A percentile compares a stretch with the other conserved stretches of the same genome.
These are phyloP conservation scores for Anthopleura sola DNA, from an alignment of 64 coral and sea anemone species.

Conservation along the genomic window DNA sequence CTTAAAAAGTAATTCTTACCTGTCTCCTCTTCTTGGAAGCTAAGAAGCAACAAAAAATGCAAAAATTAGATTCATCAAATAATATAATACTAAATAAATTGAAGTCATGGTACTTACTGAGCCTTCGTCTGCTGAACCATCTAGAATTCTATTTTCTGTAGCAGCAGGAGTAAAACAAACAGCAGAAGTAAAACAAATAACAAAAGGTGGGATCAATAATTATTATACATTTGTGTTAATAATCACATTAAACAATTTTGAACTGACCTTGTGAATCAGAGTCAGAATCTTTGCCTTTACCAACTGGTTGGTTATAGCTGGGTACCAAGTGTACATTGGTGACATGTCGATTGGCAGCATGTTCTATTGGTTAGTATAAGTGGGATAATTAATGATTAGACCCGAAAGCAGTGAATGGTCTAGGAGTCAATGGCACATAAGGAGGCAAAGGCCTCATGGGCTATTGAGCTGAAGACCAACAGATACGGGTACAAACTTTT, in stretches of 20 bases:
- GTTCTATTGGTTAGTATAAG: background rate
- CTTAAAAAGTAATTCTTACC: background rate
- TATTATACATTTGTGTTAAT: background rate
- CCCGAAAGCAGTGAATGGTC: no score
- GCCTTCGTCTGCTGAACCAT: background rate
- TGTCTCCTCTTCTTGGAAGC: background rate
- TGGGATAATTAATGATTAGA: background rate
- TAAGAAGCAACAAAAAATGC: background rate
- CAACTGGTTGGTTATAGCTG: slow-evolving; percentile 17
- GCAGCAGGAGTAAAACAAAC: background rate
- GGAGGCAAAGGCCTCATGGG: no score
- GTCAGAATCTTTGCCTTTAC: slow-evolving; percentile 17
- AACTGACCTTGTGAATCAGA: background rate
- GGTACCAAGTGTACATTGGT: slow-evolving; percentile 19
- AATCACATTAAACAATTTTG: background rate
- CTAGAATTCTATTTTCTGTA: background rate
- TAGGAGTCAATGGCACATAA: no score
- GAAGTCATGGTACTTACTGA: background rate
- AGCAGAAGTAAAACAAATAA: background rate
- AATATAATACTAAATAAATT: background rate
- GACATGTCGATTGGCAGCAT: background rate
- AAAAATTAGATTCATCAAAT: background rate
- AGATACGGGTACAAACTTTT: no score
- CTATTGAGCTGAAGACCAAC: no score
- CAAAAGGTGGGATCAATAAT: background rate